Conservation (phyloP, 2,113 vertebrate genomes). For the Aythya baeri region DNA sequence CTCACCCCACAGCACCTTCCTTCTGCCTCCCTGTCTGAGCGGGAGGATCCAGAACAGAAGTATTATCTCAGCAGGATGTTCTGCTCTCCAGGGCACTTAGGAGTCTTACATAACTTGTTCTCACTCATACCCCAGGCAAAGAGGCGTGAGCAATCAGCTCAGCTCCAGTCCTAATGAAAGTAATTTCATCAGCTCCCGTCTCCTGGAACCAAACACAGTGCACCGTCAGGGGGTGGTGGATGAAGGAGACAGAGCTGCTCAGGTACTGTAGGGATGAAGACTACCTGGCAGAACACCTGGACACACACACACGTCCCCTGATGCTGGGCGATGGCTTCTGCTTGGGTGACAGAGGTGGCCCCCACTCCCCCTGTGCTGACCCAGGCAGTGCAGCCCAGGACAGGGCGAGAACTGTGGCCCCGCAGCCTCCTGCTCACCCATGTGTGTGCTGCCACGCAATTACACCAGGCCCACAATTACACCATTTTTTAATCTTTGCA, state of each 20-base stretch:
- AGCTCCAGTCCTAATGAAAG: neutral
- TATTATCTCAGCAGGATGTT: neutral
- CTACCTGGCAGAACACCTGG: neutral
- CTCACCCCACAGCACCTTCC: neutral
- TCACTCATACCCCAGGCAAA: neutral
- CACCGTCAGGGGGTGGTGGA: no score
- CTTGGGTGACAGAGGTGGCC: no score
- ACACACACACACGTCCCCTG: neutral
- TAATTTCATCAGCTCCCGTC: neutral
- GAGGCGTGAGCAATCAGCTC: neutral
- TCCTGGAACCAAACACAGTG: neutral
- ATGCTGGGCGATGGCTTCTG: neutral
- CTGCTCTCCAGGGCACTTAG: neutral
- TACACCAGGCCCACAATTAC: accelerated
- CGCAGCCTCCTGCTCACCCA: no score
- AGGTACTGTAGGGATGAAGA: neutral
- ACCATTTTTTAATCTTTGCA: neutral
- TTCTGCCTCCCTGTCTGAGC: neutral
- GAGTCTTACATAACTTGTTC: neutral
- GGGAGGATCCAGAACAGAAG: neutral
- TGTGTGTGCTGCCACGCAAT: no score
- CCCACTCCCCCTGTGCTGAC: no score
- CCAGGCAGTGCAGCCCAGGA: no score
- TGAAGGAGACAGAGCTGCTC: neutral
- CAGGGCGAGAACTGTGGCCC: no score